Percentiles rank a stretch among this genome's conserved stretches.
Conservation (phyloP, 2,797 vertebrate genomes). For the Crocidura indochinensis region DNA sequence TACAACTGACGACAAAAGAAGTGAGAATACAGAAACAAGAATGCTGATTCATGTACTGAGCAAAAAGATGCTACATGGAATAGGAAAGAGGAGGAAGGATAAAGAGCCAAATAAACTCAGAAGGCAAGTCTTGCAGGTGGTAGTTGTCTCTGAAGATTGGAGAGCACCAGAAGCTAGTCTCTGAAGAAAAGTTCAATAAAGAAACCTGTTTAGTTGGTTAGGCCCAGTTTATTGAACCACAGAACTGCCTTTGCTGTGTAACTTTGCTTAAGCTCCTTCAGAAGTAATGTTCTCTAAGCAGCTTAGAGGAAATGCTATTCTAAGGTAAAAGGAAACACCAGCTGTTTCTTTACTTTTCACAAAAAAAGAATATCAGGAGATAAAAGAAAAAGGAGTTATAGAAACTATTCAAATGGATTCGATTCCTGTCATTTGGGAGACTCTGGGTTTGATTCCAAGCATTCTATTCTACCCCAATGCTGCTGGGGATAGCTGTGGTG, state of each 20-base stretch:
- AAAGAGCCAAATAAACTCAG: not conserved
- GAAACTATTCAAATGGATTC: too few species aligned
- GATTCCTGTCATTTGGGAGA: too few species aligned
- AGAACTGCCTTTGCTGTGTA: slow-evolving; percentile 11
- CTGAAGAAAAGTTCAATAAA: too few species aligned
- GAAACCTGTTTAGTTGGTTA: not conserved
- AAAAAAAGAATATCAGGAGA: not conserved
- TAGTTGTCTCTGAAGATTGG: not conserved
- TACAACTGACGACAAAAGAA: not conserved
- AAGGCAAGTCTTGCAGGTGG: not conserved
- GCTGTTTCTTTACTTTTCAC: slow-evolving; percentile 39
- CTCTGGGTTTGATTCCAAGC: too few species aligned
- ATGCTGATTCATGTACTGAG: not conserved
- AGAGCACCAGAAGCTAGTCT: not conserved
- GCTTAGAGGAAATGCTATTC: not conserved
- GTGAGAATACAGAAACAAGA: not conserved
- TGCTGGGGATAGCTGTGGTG: too few species aligned
- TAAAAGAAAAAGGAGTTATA: not conserved
- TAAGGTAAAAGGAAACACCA: slow-evolving; percentile 48
- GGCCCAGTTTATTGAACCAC: not conserved
- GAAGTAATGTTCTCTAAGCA: slow-evolving; percentile 14
- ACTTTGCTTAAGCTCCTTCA: slow-evolving; percentile 36
- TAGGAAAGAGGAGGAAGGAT: too few species aligned
- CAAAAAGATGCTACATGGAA: not conserved
- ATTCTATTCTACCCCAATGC: too few species aligned